Percentiles rank a stretch among this genome's conserved stretches.
Conservation (phyloP, 2,797 vertebrate species). For the Numenius phaeopus region DNA sequence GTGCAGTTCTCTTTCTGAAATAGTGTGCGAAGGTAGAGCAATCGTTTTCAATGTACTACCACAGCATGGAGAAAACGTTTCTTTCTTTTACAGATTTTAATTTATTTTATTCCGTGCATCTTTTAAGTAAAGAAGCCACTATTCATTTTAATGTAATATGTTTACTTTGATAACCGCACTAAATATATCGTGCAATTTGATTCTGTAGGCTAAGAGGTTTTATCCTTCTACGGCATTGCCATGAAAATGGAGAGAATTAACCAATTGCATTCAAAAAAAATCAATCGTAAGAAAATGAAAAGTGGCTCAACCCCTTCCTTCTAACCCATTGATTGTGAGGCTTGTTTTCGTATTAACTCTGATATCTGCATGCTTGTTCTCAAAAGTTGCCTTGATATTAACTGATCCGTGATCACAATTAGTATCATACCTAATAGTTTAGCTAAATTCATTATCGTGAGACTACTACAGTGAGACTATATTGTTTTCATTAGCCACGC, state of each 20-base stretch:
- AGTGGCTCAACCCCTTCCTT: conserved; percentile 70
- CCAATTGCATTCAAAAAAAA: not conserved
- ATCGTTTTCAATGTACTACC: conserved; percentile 56
- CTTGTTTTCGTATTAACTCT: not conserved
- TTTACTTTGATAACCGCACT: not conserved
- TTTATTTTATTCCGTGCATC: not conserved
- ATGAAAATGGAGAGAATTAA: not conserved
- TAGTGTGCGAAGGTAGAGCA: conserved; percentile 82
- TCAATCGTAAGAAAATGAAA: conserved; percentile 58
- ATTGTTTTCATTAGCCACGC: not conserved
- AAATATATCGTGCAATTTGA: not conserved
- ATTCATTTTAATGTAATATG: conserved; percentile 60
- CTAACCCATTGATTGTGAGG: not conserved
- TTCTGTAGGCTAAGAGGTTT: not conserved
- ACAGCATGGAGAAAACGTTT: conserved; percentile 73
- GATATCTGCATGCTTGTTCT: conserved; percentile 65
- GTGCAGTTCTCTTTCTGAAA: conserved; percentile 79
- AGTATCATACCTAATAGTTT: conserved; percentile 3
- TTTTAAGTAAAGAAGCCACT: conserved; percentile 66
- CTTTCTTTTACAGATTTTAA: not conserved
- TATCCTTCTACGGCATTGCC: not conserved
- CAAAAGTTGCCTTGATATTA: not conserved
- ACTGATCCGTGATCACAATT: not conserved
- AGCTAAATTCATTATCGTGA: not conserved
- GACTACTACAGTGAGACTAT: not conserved